A percentile compares a stretch with the other conserved stretches of the same genome.
These are phyloP conservation scores for Hippocampus abdominalis DNA, from an alignment of 2,113 vertebrate species.

Conservation along the genomic window DNA sequence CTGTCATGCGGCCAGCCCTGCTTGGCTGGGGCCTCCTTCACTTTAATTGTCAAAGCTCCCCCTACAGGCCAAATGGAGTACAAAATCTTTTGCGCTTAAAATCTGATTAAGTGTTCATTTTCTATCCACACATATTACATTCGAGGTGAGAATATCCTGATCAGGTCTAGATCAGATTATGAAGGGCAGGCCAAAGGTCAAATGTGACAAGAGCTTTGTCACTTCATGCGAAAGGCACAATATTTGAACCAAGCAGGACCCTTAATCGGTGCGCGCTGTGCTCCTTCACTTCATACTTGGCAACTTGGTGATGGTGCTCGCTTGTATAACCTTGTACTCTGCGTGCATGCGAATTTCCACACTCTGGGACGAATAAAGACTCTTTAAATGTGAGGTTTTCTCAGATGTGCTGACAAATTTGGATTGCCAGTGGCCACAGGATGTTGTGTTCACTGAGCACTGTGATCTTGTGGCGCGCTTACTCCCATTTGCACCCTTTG, in stretches of 20 bases:
- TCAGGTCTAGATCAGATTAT: background rate
- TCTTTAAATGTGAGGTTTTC: background rate
- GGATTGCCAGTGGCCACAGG: background rate
- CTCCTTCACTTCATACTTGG: background rate
- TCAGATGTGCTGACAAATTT: background rate
- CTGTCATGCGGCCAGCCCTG: slow-evolving; percentile 5
- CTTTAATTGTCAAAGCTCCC: slow-evolving; percentile 60
- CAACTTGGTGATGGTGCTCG: background rate
- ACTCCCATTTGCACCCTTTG: background rate
- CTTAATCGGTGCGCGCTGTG: background rate
- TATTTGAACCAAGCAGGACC: background rate
- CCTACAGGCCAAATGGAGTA: slow-evolving; percentile 60
- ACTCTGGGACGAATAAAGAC: background rate
- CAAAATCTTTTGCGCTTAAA: background rate
- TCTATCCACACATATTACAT: background rate
- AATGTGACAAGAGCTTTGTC: background rate
- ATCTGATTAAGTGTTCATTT: background rate
- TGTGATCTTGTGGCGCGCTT: background rate
- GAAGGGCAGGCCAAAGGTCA: background rate
- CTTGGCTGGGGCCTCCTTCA: slow-evolving; percentile 12
- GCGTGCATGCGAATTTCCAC: background rate
- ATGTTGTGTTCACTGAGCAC: background rate
- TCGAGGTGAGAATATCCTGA: background rate
- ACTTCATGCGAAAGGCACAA: background rate
- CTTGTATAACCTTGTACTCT: background rate